Conservation (phyloP, 2,888 invertebrate species). For the Sesamia inferens region DNA sequence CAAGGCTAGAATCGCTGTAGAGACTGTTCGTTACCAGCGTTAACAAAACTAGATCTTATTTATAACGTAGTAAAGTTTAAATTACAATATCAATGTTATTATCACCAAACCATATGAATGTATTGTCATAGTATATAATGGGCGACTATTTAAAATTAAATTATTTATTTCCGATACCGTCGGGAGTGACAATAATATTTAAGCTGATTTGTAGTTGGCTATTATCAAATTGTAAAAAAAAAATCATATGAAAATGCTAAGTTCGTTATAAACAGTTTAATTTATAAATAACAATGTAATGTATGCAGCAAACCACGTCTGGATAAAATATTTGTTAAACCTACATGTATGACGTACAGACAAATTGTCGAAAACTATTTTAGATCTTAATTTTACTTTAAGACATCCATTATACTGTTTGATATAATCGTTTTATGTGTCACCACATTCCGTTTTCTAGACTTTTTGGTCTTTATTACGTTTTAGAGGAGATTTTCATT, state of each 20-base stretch:
- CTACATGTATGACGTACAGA: constrained; percentile 40
- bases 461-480: constrained; percentile 66
- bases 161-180: constrained; percentile 37
- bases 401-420: constrained; percentile 65
- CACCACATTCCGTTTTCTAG: constrained; percentile 79
- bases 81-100: constrained; percentile 51
- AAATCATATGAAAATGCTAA: constrained; percentile 10
- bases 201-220: constrained; percentile 21
- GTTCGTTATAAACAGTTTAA: constrained; percentile 14
- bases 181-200: constrained; percentile 47
- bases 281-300: neutral
- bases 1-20: constrained; percentile 37
- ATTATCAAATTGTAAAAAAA: constrained; percentile 9
- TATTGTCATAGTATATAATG: constrained; percentile 22
- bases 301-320: no score
- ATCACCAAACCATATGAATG: constrained; percentile 33
- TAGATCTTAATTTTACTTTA: constrained; percentile 64
- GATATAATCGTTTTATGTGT: constrained; percentile 66
- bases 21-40: constrained; percentile 51
- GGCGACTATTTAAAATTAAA: constrained; percentile 4
- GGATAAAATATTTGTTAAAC: constrained; percentile 10
- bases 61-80: constrained; percentile 47
- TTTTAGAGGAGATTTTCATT: constrained; percentile 60
- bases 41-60: constrained; percentile 60
- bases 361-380: constrained; percentile 49